Percentiles rank a stretch among this genome's conserved stretches.
Evolutionary conservation across 2,113 vertebrate species (phyloP).

Genomic region (Hemicordylus capensis): DNA sequence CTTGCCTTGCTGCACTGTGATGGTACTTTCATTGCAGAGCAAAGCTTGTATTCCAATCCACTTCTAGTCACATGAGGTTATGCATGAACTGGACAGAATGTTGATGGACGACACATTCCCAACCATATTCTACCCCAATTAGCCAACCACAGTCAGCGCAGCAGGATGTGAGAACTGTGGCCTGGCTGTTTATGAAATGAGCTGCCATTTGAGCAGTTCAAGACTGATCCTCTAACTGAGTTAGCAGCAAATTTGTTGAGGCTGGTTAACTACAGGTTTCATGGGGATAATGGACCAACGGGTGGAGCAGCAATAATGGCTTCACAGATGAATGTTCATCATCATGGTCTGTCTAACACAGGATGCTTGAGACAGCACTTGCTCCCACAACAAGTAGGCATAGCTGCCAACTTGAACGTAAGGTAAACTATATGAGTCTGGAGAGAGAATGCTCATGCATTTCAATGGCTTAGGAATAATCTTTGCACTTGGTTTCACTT

Average conservation of each 20-base stretch:
- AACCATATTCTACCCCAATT: too few species aligned
- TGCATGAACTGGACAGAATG: too few species aligned
- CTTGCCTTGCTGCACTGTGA: too few species aligned
- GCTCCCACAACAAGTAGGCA: not conserved
- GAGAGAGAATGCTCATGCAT: fast-evolving
- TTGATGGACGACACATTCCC: too few species aligned
- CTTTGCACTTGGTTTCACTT: not conserved
- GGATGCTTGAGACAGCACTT: not conserved
- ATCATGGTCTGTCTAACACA: not conserved
- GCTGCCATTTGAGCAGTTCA: not conserved
- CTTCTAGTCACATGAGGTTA: too few species aligned
- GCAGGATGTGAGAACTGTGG: too few species aligned
- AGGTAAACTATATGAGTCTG: not conserved
- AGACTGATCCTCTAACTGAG: not conserved
- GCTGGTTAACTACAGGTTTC: not conserved
- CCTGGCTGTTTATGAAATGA: not conserved
- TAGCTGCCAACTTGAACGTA: fast-evolving
- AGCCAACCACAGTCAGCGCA: too few species aligned
- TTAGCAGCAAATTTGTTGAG: not conserved
- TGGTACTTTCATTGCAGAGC: too few species aligned
- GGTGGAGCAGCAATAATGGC: not conserved
- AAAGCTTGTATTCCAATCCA: too few species aligned
- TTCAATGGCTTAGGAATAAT: not conserved
- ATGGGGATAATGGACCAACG: not conserved
- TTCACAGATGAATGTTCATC: not conserved